Evolutionary conservation across 1,140 invertebrate species (phyloP).

Genomic region (Penaeus indicus): DNA sequence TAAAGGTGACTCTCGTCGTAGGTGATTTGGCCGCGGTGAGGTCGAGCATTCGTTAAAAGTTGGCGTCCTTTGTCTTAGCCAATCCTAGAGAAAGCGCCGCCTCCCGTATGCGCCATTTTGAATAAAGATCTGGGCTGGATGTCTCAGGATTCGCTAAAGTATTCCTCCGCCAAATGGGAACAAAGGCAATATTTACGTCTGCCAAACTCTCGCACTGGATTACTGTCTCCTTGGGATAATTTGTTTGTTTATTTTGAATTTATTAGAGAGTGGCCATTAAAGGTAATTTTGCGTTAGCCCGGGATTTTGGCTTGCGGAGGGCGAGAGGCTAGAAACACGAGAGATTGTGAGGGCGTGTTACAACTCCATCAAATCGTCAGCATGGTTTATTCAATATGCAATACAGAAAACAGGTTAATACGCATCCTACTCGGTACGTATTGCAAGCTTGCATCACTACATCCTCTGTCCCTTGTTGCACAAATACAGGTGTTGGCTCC

Average conservation of each 20-base stretch:
- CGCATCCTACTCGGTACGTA: no score
- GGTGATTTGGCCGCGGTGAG: not conserved
- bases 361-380: no score
- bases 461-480: no score
- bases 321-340: no score
- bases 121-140: conserved; percentile 11
- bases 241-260: conserved; percentile 33
- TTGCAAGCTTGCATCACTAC: no score
- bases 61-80: not conserved
- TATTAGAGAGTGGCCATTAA: not conserved
- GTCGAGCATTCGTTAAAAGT: not conserved
- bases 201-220: conserved; percentile 11
- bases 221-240: conserved; percentile 13
- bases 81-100: not conserved
- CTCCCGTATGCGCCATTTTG: conserved; percentile 13
- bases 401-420: no score
- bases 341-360: no score
- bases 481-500: no score
- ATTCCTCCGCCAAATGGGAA: conserved; percentile 20
- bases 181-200: conserved; percentile 33
- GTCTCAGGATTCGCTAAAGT: conserved; percentile 21
- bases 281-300: not conserved
- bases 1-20: not conserved
- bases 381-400: no score
- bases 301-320: no score